Evolutionary conservation across 1,140 invertebrate species (phyloP), one percentile per base, ranked within the genome.

Genomic region (Tigriopus japonicus): DNA sequence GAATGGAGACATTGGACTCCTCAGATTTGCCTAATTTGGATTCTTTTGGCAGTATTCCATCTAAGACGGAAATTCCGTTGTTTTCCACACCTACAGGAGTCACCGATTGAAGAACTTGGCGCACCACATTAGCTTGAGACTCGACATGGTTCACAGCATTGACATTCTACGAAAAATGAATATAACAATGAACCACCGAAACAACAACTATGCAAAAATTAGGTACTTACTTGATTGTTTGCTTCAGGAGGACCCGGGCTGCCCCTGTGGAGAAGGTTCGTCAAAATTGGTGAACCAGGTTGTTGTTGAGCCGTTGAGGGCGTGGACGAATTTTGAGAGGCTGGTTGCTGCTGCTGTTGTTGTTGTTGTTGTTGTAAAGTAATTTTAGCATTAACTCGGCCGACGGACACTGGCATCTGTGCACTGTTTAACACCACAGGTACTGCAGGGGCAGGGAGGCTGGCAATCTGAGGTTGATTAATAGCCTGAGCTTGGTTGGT

Each of bases 251-350:
- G 24, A 17, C 42, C 55, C 6, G 41, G 24, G 12, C 41, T 58
- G 49, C 40, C 42, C 9, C 28, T 28, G n/a, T 58, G 55, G 3
- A 58, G 41, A 5, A 58, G 41, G 42, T 58, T 58, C 10, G 55
- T 58, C 35, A 58, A 40, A 14, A 58, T 58, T 1, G 55, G 55
- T 9, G 55, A 58, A 14, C 15, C 21, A 28, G 55, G 55, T 17
- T 28, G 24, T n/a, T 19, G 21, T n/a, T 17, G 55, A 42, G 40
- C 55, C 49, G 28, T 41, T 21, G 52, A 3, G 3, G 52, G 15
- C 24, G 6, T 19, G 3, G 52, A 19, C 24, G 52, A 3, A 7
- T 17, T 49, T 49, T 15, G n/a, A 3, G 45, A 5, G 6, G n/a
- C 6, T 21, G 2, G 45, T 15, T 17, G n/a, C 45, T 3, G 2